phyloP scores from a whole-genome alignment of 2,113 vertebrate species.

The rat (Rattus norvegicus) region DNA sequence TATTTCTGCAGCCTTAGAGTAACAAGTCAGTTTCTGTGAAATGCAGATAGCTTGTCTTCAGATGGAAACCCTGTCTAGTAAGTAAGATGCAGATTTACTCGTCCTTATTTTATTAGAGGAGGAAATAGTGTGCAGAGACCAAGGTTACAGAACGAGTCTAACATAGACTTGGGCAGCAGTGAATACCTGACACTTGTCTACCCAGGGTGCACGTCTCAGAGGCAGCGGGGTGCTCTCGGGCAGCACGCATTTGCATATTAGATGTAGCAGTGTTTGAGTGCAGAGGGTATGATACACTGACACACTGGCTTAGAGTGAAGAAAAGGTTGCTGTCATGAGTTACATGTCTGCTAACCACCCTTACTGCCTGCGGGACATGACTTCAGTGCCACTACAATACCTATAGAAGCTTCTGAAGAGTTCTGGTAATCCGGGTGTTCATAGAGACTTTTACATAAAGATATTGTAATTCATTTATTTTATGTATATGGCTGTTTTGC shows the following conservation, averaged over 20 bases:
- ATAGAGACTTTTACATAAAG: neutral
- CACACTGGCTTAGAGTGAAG: neutral
- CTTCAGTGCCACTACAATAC: neutral
- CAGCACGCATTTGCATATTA: neutral
- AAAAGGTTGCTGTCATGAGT: neutral
- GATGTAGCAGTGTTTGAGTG: neutral
- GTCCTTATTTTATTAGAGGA: neutral
- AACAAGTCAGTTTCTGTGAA: neutral
- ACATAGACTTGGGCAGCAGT: neutral
- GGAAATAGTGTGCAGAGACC: neutral
- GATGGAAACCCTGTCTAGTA: neutral
- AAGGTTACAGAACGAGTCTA: neutral
- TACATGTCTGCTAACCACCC: neutral
- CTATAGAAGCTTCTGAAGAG: constrained; percentile 53
- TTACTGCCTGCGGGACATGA: constrained; percentile 5
- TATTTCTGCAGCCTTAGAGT: neutral
- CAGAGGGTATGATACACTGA: constrained; percentile 16
- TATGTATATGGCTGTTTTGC: neutral
- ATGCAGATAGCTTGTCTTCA: neutral
- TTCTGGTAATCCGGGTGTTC: constrained; percentile 67
- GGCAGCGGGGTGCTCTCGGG: neutral
- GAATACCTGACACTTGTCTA: neutral
- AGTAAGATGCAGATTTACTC: neutral
- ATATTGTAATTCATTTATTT: neutral
- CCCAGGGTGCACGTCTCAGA: neutral